Evolutionary conservation across 2,797 vertebrate species (phyloP).

Genomic region (Sylvia borin): DNA sequence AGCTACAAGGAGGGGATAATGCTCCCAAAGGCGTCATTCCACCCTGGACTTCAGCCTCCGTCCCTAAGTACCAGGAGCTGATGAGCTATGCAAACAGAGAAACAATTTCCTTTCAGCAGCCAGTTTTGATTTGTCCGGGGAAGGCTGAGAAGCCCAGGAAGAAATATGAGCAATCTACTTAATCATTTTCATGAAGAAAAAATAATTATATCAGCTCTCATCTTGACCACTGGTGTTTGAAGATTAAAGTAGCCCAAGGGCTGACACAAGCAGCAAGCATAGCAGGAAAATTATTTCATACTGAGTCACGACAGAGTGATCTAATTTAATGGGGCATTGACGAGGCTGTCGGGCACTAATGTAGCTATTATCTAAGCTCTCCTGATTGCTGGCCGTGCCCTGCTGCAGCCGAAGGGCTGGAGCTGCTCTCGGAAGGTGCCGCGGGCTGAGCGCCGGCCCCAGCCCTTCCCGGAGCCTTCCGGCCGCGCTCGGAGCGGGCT

Average conservation of each 20-base stretch:
- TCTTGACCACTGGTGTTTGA: neutral
- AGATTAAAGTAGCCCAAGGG: neutral
- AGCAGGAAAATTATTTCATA: neutral
- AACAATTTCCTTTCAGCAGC: neutral
- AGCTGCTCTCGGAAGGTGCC: fast-evolving
- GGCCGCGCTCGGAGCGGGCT: neutral
- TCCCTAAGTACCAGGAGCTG: neutral
- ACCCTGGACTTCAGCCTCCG: neutral
- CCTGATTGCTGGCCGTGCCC: neutral
- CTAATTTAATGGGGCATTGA: neutral
- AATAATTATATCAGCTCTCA: neutral
- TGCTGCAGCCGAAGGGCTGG: neutral
- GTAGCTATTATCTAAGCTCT: neutral
- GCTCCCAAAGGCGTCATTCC: neutral
- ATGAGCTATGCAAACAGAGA: neutral
- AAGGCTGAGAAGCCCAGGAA: neutral
- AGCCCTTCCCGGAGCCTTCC: neutral
- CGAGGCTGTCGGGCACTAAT: neutral
- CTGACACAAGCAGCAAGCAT: neutral
- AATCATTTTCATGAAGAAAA: neutral
- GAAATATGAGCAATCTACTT: neutral
- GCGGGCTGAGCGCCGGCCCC: fast-evolving
- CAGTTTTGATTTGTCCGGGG: neutral
- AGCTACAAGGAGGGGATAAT: neutral
- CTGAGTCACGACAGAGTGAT: neutral